These are phyloP conservation scores for Xanthia togata DNA, from an alignment of 2,888 invertebrate genomes.

Conservation along the genomic window DNA sequence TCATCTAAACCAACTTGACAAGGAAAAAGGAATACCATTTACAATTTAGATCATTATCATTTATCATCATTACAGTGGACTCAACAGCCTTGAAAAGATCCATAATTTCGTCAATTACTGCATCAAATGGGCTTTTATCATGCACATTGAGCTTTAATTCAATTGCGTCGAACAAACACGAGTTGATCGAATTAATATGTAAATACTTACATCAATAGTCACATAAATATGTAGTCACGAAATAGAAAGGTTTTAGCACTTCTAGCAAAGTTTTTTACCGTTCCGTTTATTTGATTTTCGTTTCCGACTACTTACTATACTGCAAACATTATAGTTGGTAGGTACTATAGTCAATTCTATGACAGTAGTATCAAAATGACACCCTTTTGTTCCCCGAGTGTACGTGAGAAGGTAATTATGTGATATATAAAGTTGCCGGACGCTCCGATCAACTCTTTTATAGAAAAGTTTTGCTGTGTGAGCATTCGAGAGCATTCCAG, in stretches of 20 bases:
- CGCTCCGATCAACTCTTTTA: not conserved
- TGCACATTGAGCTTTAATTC: slow-evolving; percentile 21
- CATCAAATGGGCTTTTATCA: slow-evolving; percentile 13
- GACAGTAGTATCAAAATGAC: not conserved
- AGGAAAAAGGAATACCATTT: not conserved
- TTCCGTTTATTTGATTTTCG: not conserved
- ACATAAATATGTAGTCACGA: not conserved
- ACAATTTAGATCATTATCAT: not conserved
- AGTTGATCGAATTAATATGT: slow-evolving; percentile 23
- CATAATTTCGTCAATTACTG: slow-evolving; percentile 2
- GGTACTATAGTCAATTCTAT: not conserved
- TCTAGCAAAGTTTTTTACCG: not conserved
- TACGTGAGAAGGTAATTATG: not conserved
- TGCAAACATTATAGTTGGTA: not conserved
- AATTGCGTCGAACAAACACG: slow-evolving; percentile 16
- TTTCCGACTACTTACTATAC: not conserved
- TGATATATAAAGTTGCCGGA: not conserved
- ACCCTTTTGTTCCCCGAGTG: not conserved
- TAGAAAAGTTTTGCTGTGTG: not conserved
- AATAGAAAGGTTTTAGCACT: not conserved
- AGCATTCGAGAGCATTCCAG: not conserved
- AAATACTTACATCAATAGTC: slow-evolving; percentile 1
- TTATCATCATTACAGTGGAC: not conserved
- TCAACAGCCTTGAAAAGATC: slow-evolving; percentile 1
- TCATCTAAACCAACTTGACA: not conserved